A percentile compares a stretch with the other conserved stretches of the same genome.
Evolutionary conservation across 2,113 vertebrate genomes (phyloP).

Genomic region (Zapus hudsonius): DNA sequence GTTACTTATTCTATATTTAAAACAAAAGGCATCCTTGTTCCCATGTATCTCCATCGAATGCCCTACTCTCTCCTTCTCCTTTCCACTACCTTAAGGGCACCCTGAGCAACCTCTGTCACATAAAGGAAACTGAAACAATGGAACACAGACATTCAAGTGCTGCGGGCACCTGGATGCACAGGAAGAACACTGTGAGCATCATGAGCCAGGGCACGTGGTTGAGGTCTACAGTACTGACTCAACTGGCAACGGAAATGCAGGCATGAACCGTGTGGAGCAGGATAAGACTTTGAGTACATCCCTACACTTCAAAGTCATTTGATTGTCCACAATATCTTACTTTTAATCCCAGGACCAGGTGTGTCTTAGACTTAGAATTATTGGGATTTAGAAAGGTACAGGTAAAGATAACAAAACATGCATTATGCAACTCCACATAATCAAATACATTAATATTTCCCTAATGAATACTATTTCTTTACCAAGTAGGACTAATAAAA

Average conservation of each 20-base stretch:
- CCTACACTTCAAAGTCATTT: not conserved
- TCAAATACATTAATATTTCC: slow-evolving; percentile 3
- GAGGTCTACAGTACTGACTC: not conserved
- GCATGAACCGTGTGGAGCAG: not conserved
- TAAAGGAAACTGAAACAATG: slow-evolving; percentile 46
- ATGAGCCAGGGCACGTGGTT: not conserved
- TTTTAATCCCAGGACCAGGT: not conserved
- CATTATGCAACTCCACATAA: not conserved
- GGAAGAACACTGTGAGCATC: slow-evolving; percentile 10
- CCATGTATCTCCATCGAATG: not conserved
- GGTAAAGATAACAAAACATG: not conserved
- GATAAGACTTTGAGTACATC: slow-evolving; percentile 45
- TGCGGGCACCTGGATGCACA: not conserved
- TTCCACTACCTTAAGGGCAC: not conserved
- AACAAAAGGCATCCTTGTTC: slow-evolving; percentile 1
- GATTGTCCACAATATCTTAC: not conserved
- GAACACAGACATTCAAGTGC: slow-evolving; percentile 22
- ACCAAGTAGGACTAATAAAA: not conserved
- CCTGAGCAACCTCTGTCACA: slow-evolving; percentile 1
- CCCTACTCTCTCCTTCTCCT: not conserved
- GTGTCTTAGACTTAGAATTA: slow-evolving; percentile 26
- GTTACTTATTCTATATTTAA: slow-evolving; percentile 30
- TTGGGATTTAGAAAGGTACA: slow-evolving; percentile 20
- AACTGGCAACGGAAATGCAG: slow-evolving; percentile 31
- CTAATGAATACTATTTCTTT: slow-evolving; percentile 38